Evolutionary conservation across 2,888 invertebrate genomes (phyloP).

Genomic region (Hesperia comma): DNA sequence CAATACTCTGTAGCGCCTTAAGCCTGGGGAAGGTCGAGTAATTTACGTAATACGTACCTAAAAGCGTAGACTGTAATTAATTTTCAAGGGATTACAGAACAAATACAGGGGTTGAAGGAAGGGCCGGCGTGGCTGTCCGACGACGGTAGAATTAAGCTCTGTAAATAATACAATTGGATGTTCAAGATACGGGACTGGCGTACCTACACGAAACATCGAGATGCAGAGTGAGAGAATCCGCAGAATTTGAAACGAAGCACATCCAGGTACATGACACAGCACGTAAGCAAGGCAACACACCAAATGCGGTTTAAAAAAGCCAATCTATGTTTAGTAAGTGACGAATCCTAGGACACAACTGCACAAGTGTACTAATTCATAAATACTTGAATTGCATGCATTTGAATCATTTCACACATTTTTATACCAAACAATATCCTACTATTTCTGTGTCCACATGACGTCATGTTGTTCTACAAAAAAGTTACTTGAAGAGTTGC

Average conservation of each 20-base stretch:
- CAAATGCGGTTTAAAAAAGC: too few relatives aligned
- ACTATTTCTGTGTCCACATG: too few relatives aligned
- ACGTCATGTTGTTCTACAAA: too few relatives aligned
- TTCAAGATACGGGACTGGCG: constrained; percentile 9
- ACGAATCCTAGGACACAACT: too few relatives aligned
- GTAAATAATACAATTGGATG: constrained; percentile 42
- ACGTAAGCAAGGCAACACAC: too few relatives aligned
- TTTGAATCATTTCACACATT: too few relatives aligned
- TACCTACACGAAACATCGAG: constrained; percentile 1
- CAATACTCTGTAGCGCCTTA: constrained; percentile 43
- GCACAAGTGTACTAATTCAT: too few relatives aligned
- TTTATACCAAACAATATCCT: too few relatives aligned
- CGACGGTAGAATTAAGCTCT: constrained; percentile 63
- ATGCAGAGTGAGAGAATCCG: neutral
- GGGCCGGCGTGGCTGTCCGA: constrained; percentile 56
- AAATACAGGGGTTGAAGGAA: constrained; percentile 72
- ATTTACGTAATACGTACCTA: constrained; percentile 56
- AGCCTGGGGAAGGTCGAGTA: constrained; percentile 61
- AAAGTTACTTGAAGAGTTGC: too few relatives aligned
- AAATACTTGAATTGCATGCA: too few relatives aligned
- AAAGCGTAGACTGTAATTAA: constrained; percentile 71
- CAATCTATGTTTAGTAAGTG: too few relatives aligned
- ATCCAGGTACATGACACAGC: too few relatives aligned
- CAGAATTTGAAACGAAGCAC: neutral
- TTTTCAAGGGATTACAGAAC: constrained; percentile 77